phyloP scores from a whole-genome alignment of 2,113 vertebrate species.

The Acanthisitta chloris region DNA sequence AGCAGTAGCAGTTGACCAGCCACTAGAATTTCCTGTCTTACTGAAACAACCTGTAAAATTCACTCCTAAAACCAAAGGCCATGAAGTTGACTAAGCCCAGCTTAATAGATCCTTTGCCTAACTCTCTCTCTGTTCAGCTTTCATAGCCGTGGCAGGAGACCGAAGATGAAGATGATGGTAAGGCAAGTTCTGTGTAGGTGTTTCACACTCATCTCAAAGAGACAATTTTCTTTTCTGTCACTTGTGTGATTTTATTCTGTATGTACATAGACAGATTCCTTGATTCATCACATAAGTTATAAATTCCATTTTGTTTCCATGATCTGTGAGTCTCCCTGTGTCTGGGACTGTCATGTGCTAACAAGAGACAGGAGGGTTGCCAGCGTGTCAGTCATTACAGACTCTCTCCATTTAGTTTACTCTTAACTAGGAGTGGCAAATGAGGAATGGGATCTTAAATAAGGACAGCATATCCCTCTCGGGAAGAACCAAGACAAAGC shows the following conservation, averaged over 20 bases:
- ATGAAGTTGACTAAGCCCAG: not conserved
- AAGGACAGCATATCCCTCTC: not conserved
- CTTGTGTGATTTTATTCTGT: not conserved
- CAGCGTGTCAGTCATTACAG: constrained; percentile 40
- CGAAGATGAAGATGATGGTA: not conserved
- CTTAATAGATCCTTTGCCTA: not conserved
- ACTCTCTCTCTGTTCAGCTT: not conserved
- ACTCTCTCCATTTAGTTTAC: not conserved
- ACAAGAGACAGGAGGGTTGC: constrained; percentile 45
- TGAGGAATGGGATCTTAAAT: not conserved
- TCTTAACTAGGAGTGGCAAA: not conserved
- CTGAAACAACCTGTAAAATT: not conserved
- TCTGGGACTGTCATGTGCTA: constrained; percentile 55
- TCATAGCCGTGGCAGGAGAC: not conserved
- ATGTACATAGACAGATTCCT: constrained; percentile 6
- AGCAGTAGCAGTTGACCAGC: not conserved
- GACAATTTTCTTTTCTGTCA: not conserved
- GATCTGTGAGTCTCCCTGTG: constrained; percentile 24
- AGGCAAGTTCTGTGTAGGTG: not conserved
- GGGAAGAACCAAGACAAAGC: not conserved
- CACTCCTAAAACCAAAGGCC: not conserved
- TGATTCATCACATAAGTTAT: constrained; percentile 25
- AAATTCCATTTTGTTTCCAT: constrained; percentile 47
- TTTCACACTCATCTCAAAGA: not conserved
- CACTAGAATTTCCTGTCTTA: not conserved